These are phyloP conservation scores for Hofmannophila pseudospretella DNA, from an alignment of 2,888 invertebrate genomes.

Conservation along the genomic window DNA sequence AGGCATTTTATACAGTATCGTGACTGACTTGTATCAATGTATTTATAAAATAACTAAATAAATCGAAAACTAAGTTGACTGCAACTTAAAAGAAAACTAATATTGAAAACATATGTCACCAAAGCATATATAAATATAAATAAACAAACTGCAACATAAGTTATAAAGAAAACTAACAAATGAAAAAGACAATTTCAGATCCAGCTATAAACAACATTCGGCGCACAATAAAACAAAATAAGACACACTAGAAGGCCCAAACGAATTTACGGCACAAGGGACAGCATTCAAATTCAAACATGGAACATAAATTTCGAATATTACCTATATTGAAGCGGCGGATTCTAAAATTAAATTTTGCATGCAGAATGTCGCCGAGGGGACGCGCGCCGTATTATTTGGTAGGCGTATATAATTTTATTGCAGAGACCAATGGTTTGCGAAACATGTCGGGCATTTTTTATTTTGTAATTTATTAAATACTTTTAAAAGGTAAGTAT, in stretches of 20 bases:
- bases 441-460: slow-evolving; percentile 59
- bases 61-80: no score
- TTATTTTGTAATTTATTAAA: slow-evolving; percentile 42
- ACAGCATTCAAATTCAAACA: slow-evolving; percentile 56
- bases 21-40: no score
- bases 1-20: no score
- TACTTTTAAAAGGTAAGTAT: slow-evolving; percentile 23
- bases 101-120: no score
- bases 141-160: no score
- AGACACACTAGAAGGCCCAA: slow-evolving; percentile 22
- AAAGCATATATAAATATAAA: no score
- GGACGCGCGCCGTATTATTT: slow-evolving; percentile 60
- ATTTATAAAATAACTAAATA: no score
- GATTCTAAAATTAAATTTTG: slow-evolving; percentile 76
- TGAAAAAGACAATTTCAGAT: no score
- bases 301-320: slow-evolving; percentile 71
- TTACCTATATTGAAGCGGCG: slow-evolving; percentile 74
- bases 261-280: slow-evolving; percentile 38
- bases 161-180: no score
- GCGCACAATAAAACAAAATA: slow-evolving; percentile 16
- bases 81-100: no score
- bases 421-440: slow-evolving; percentile 72
- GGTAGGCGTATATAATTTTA: slow-evolving; percentile 78
- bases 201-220: slow-evolving; percentile 12
- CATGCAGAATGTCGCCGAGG: slow-evolving; percentile 61